Percentiles rank a stretch among this genome's conserved stretches.
phyloP scores from a whole-genome alignment of 1,140 invertebrate species.

The Rhopalosiphum padi region DNA sequence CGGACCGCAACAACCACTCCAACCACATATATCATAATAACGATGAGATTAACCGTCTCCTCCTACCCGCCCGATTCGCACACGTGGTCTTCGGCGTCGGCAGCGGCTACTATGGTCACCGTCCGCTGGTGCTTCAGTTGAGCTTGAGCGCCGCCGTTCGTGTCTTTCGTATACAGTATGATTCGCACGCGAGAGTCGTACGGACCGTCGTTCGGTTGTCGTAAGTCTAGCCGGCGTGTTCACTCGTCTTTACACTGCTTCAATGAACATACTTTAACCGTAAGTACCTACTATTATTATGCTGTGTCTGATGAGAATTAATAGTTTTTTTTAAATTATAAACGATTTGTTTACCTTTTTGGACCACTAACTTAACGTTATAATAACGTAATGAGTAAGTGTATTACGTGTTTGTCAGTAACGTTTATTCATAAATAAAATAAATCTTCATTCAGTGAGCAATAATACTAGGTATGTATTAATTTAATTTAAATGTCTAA shows the following conservation, averaged over 20 bases:
- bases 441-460: not conserved
- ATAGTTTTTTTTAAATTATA: too few species aligned
- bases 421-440: not conserved
- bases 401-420: not conserved
- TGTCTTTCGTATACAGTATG: not conserved
- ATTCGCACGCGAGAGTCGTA: conserved; percentile 3
- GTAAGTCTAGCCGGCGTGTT: not conserved
- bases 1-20: not conserved
- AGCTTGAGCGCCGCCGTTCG: not conserved
- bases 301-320: too few species aligned
- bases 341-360: too few species aligned
- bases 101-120: not conserved
- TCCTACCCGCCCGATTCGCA: not conserved
- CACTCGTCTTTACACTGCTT: not conserved
- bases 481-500: not conserved
- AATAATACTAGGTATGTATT: not conserved
- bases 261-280: not conserved
- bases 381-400: not conserved
- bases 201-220: not conserved
- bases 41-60: not conserved
- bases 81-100: conserved; percentile 16
- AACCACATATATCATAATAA: not conserved
- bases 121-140: not conserved
- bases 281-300: not conserved
- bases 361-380: too few species aligned